These are phyloP conservation scores for Drosophila tripunctata DNA, from an alignment of 2,888 invertebrate genomes.

Conservation along the genomic window DNA sequence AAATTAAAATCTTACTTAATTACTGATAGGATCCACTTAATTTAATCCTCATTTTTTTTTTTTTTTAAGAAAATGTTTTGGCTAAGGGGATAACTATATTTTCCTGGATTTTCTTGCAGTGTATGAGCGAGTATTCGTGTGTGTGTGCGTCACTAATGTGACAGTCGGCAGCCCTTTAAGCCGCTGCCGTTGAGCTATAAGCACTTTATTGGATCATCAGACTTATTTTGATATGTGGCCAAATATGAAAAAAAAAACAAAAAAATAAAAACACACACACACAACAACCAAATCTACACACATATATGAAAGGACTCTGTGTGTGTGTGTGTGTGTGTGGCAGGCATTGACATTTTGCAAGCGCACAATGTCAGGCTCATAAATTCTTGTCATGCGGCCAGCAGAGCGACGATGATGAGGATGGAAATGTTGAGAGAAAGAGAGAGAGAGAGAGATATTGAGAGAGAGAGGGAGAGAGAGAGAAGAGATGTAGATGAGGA, in stretches of 20 bases:
- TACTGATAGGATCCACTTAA: no score
- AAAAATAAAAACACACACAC: neutral
- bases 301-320: no score
- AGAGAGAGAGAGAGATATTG: neutral
- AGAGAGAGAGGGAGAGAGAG: neutral
- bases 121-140: conserved; percentile 18
- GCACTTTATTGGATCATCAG: conserved; percentile 82
- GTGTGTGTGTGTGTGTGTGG: conserved; percentile 26
- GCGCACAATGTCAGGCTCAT: conserved; percentile 57
- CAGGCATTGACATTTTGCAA: conserved; percentile 76
- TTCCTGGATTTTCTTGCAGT: neutral
- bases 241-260: conserved; percentile 41
- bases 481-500: neutral
- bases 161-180: conserved; percentile 71
- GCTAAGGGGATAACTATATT: no score
- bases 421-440: neutral
- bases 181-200: conserved; percentile 73
- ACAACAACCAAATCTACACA: no score
- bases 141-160: conserved; percentile 72
- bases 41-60: no score
- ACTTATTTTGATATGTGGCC: conserved; percentile 78
- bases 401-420: conserved; percentile 9
- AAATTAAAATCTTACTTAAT: no score
- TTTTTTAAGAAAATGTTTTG: no score
- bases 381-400: conserved; percentile 71